Evolutionary conservation across 2,113 vertebrate genomes (phyloP).

Genomic region (Eulemur rufifrons): DNA sequence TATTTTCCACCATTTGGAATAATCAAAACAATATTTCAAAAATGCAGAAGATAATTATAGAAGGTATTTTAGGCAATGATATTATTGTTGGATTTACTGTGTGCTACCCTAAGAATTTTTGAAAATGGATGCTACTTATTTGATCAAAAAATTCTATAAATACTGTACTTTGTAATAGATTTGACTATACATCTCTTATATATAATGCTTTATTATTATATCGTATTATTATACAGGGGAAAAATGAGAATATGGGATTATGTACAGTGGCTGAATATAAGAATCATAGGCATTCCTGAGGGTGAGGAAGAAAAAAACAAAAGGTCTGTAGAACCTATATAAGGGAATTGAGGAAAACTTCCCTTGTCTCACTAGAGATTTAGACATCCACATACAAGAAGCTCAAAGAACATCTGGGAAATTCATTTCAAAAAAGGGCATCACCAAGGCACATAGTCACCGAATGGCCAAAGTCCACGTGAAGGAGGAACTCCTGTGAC

Average conservation of each 20-base stretch:
- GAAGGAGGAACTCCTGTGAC: too few species aligned
- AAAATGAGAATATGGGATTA: background rate
- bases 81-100: background rate
- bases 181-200: background rate
- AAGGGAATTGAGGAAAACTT: too few species aligned
- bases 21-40: background rate
- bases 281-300: too few species aligned
- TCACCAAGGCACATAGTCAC: too few species aligned
- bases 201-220: background rate
- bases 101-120: background rate
- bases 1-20: background rate
- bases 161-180: background rate
- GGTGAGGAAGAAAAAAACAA: too few species aligned
- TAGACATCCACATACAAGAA: too few species aligned
- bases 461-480: too few species aligned
- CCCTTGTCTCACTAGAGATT: too few species aligned
- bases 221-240: background rate
- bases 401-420: too few species aligned
- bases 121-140: background rate
- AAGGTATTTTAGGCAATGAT: background rate
- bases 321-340: too few species aligned
- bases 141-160: background rate
- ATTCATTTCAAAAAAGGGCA: too few species aligned
- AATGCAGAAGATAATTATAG: background rate
- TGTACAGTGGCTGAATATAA: too few species aligned